Evolutionary conservation across 2,113 vertebrate genomes (phyloP), one percentile per base, ranked within the genome.

Genomic region (Sturnus vulgaris): DNA sequence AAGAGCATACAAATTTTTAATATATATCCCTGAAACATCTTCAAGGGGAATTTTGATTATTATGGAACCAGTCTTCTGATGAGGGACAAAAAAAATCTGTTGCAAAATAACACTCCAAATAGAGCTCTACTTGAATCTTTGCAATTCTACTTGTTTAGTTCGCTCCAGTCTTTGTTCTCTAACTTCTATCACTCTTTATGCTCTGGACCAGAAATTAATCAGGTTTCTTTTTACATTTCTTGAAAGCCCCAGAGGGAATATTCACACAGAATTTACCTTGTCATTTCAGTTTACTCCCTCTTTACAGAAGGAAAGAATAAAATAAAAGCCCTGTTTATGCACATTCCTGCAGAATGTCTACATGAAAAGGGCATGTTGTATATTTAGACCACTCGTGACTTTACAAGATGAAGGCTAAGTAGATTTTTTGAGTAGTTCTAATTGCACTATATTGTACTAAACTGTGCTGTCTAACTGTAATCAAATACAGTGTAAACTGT

Each of bases 401-500:
- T 96, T 92, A 91, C 64, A 95, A 96, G 82, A 97, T 92, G 92
- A 95, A 93, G 57, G 65, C 61, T 96, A 97, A 93, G 92, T 72
- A 97, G 93, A 86, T 95, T 96, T 96, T 96, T 87, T 96, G 86
- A 96, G 73, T 95, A 92, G 50, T 97, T 92, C 72, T 98, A 97
- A 97, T 98, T 97, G 87, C 73, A 93, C 44, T 65, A 65, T 50
- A 92, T 96, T 97, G 88, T 96, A 73, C 83, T 93, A 95, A 97
- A 93, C 70, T 93, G 46, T 96, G 94, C 93, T 90, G 66, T 92
- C 73, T 97, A 86, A 93, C 93, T 73, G 46, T 96, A 97, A 97
- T 96, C 91, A 97, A 96, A 97, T 95, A 68, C 30, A 92, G 87
- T 87, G 95, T 81, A 94, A 97, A 91, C 88, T 93, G 88, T 94